Conservation (phyloP, 2,113 vertebrate species). For the Archocentrus centrarchus region DNA sequence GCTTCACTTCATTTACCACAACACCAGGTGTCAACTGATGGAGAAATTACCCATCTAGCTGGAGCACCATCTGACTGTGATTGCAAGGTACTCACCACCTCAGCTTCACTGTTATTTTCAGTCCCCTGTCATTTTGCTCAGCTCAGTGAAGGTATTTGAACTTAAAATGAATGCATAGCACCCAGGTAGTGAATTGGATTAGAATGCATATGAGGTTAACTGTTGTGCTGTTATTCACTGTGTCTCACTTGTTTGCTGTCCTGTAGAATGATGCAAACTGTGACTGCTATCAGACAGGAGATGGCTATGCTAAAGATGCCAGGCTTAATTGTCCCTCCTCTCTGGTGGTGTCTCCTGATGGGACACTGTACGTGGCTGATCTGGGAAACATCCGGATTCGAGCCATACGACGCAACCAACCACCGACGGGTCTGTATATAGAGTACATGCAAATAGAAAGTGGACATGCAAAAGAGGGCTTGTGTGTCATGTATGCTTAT, state of each 20-base stretch:
- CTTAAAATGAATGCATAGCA: neutral
- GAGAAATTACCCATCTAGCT: conserved; percentile 94
- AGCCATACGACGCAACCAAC: conserved; percentile 90
- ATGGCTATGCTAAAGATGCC: conserved; percentile 97
- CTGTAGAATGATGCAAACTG: conserved; percentile 92
- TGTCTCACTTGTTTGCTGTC: neutral
- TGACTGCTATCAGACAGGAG: conserved; percentile 95
- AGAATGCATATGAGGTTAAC: neutral
- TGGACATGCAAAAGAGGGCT: neutral
- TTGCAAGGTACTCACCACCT: conserved; percentile 84
- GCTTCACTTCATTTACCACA: neutral
- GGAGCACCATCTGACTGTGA: conserved; percentile 94
- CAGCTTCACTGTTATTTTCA: neutral
- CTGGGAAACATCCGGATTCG: conserved; percentile 96
- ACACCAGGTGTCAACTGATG: conserved; percentile 91
- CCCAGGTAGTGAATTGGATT: neutral
- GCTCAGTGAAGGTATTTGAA: neutral
- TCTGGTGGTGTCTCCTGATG: conserved; percentile 93
- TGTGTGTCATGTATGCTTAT: accelerated
- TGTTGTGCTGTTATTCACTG: neutral
- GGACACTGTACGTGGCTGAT: conserved; percentile 94
- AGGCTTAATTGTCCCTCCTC: conserved; percentile 93
- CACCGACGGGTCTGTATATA: conserved; percentile 78
- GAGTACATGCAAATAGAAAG: neutral
- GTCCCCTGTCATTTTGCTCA: neutral